Evolutionary conservation across 2,797 vertebrate species (phyloP).

Genomic region (Pteronotus mesoamericanus): DNA sequence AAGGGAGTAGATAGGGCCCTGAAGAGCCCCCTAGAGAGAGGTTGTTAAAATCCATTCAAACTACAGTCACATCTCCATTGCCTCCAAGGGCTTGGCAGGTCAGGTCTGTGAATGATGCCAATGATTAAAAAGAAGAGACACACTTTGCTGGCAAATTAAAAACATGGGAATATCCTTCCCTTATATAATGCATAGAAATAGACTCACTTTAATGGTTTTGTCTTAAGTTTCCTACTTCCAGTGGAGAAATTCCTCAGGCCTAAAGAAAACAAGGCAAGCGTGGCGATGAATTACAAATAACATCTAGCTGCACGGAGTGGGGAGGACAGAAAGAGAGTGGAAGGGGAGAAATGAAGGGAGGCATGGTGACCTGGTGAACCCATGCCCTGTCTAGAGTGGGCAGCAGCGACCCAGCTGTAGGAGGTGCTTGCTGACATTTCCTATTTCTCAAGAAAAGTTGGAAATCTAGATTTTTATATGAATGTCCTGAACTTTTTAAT

Average conservation of each 20-base stretch:
- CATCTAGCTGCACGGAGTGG: neutral
- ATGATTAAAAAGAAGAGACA: neutral
- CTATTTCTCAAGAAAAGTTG: neutral
- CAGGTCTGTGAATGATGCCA: neutral
- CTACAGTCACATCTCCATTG: neutral
- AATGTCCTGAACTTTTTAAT: neutral
- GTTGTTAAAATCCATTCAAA: neutral
- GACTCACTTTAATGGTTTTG: neutral
- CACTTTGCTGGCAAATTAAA: neutral
- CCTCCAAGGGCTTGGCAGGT: neutral
- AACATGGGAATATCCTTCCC: neutral
- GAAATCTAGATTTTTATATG: neutral
- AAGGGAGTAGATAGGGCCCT: neutral
- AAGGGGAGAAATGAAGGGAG: neutral
- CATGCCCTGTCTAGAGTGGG: neutral
- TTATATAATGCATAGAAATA: neutral
- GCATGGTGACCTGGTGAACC: neutral
- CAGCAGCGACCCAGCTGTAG: neutral
- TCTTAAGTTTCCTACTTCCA: neutral
- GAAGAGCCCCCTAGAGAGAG: neutral
- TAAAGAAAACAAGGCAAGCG: neutral
- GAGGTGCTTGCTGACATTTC: neutral
- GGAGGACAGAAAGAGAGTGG: neutral
- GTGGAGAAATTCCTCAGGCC: neutral
- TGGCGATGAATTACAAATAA: neutral